Evolutionary conservation across 2,797 vertebrate species (phyloP), one percentile per base, ranked within the genome.

Genomic region (Ispidina lecontei): DNA sequence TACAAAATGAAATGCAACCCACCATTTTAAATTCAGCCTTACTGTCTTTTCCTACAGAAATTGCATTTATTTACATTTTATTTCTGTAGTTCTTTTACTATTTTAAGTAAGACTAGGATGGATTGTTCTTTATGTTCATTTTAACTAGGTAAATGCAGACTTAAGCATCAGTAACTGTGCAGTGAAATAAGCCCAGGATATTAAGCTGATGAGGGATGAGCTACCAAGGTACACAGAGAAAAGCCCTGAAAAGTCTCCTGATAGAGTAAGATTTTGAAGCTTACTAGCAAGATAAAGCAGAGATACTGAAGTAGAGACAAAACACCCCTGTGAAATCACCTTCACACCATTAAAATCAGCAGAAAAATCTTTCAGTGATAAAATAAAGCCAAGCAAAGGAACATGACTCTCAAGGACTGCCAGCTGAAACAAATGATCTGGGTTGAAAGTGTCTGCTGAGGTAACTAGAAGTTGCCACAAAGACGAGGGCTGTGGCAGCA

Each of bases 381-480:
- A 91, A 91, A 87, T 46, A 89, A 91, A 93, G 74, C 52, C 83
- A 84, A 88, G 70, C 44, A 79, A 76, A 84, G 64, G 77, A 95
- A 71, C 74, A 68, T 71, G 56, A 71, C 52, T 76, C 46, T 73
- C 69, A 79, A 26, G 1, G 1, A 26, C 39, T 84, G 85, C 74
- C 91, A 93, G 7, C 35, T 55, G 62, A 94, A 96, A 92, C 13
- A 49, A 78, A 90, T 55, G 46, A 64, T 51, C 71, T 15, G 64
- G 58, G 56, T 3, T 82, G 60, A 64, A 87, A 88, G 74, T 0
- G 0, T 90, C 74, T 73, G 80, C 87, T 93, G 91, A 92, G 1
- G 4, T 55, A 84, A 72, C 70, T 29, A 3, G 21, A 49, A 65
- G 26, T 12, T 64, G 80, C 62, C 85, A 79, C 77, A 64, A 67